Evolutionary conservation across 2,888 invertebrate species (phyloP).

Genomic region (Odontomyia ornata): DNA sequence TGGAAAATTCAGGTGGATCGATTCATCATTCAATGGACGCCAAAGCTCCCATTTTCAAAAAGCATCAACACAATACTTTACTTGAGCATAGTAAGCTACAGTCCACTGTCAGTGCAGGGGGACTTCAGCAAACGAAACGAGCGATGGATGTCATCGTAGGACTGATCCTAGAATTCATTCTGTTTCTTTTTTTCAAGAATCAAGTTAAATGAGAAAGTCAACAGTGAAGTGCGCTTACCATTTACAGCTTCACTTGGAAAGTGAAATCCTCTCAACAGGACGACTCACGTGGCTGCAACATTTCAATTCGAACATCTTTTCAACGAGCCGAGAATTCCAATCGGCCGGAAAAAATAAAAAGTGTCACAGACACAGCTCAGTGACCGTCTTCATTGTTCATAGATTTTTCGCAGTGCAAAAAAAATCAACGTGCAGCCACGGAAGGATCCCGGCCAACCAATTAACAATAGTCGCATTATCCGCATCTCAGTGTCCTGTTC

Average conservation of each 20-base stretch:
- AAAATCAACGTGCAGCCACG: background rate
- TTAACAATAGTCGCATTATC: slow-evolving; percentile 1
- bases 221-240: background rate
- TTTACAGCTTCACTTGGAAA: background rate
- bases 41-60: no score
- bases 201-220: background rate
- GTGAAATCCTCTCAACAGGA: background rate
- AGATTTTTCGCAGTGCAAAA: slow-evolving; percentile 30
- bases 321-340: background rate
- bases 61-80: no score
- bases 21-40: no score
- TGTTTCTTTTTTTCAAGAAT: slow-evolving; percentile 34
- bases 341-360: background rate
- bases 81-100: no score
- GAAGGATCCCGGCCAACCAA: background rate
- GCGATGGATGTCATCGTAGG: slow-evolving; percentile 8
- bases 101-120: no score
- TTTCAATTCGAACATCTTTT: background rate
- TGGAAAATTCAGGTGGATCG: no score
- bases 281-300: background rate
- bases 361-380: slow-evolving; percentile 6
- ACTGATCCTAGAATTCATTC: slow-evolving; percentile 8
- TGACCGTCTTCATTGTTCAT: background rate
- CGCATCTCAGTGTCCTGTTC: background rate
- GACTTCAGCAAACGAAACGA: slow-evolving; percentile 35